A percentile compares a stretch with the other conserved stretches of the same genome.
Conservation (phyloP, 2,113 vertebrate species). For the Mesembrinibis cayennensis region DNA sequence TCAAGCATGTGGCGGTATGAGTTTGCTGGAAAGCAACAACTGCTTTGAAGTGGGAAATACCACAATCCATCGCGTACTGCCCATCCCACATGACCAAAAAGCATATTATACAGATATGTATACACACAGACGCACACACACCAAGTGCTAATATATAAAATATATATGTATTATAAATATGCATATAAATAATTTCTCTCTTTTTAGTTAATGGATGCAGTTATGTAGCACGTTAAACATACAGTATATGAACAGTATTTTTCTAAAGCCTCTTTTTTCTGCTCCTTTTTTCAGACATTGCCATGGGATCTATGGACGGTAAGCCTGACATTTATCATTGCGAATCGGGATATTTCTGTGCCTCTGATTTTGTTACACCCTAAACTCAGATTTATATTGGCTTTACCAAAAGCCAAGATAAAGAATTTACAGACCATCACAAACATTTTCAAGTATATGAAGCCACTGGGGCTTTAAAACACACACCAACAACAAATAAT, state of each 20-base stretch:
- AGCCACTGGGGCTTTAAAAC: not conserved
- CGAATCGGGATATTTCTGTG: not conserved
- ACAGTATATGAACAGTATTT: not conserved
- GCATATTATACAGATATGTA: not conserved
- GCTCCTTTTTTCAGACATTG: constrained; percentile 80
- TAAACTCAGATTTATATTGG: not conserved
- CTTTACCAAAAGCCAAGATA: not conserved
- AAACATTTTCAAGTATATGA: not conserved
- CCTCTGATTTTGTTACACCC: not conserved
- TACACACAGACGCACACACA: too few relatives aligned
- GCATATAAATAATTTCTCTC: not conserved
- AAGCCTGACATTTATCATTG: constrained; percentile 56
- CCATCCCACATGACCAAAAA: not conserved
- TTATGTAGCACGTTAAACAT: not conserved
- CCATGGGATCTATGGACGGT: constrained; percentile 98
- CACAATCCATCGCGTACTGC: not conserved
- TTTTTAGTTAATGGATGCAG: not conserved
- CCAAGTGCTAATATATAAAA: not conserved
- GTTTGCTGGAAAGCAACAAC: not conserved
- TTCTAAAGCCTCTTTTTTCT: constrained; percentile 1
- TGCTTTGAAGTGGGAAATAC: not conserved
- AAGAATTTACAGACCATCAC: not conserved
- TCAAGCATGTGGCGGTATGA: not conserved
- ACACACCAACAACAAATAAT: not conserved
- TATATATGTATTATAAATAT: not conserved